phyloP scores from a whole-genome alignment of 2,888 invertebrate species.

The Diogma glabrata region DNA sequence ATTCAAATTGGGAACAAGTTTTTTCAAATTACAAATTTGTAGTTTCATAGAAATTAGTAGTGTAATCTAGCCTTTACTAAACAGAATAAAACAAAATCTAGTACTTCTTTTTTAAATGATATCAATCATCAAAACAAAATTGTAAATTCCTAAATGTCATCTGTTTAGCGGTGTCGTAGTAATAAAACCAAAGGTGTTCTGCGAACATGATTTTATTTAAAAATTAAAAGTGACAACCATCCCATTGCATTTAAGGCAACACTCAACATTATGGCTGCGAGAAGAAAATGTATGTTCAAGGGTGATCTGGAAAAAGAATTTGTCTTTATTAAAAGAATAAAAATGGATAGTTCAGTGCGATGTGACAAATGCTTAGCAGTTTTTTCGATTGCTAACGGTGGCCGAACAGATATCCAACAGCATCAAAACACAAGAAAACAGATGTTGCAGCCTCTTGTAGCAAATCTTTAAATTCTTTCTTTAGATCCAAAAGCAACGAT shows the following conservation, averaged over 20 bases:
- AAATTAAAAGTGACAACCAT: background rate
- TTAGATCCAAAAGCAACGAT: conserved; percentile 13
- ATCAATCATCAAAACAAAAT: conserved; percentile 5
- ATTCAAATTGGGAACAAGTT: background rate
- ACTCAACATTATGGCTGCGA: background rate
- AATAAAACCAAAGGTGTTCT: background rate
- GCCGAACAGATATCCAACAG: conserved; percentile 8
- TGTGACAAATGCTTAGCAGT: conserved; percentile 5
- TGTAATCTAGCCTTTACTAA: background rate
- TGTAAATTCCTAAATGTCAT: background rate
- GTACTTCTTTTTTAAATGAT: background rate
- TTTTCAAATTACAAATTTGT: background rate
- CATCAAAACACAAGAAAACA: conserved; percentile 12
- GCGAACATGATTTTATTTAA: no score
- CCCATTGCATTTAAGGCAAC: background rate
- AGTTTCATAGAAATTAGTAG: background rate
- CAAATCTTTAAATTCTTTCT: conserved; percentile 9
- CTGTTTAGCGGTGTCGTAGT: background rate
- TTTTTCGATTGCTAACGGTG: conserved; percentile 10
- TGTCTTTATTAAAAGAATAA: background rate
- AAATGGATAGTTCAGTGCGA: conserved; percentile 2
- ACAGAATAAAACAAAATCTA: conserved; percentile 1
- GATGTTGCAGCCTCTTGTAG: conserved; percentile 8
- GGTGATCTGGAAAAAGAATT: background rate
- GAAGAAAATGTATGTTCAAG: background rate